Evolutionary conservation across 2,888 invertebrate species (phyloP), one percentile per base, ranked within the genome.

Genomic region (Pyralis farinalis): DNA sequence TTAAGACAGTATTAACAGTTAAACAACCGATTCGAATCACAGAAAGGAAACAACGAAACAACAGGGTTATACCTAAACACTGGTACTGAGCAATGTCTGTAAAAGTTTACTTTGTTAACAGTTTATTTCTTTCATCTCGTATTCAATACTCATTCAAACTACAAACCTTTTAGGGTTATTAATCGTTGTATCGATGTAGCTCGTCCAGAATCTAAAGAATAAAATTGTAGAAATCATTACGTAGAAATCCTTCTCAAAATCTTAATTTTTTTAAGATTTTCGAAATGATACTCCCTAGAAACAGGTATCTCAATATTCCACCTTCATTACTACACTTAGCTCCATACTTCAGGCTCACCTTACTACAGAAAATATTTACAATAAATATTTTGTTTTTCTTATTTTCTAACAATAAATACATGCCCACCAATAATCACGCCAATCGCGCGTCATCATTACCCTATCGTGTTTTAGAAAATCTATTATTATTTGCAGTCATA

Each of bases 381-480:
- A 49, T 48, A 47, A 42, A 37, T 39, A 33, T 39, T 33, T 39
- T 28, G 10, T 16, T 47, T 42, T 46, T 25, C 48, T 58, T 63
- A 56, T 29, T 31, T 32, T 3, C 52, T 57, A 60, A 53, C 51
- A 51, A 57, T 57, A 48, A 48, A 53, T 55, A 47, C 43, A 55
- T 49, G 49, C 53, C 58, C 55, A 25, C 50, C 57, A 57, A 53
- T 47, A 58, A 53, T 55, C 46, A 51, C 46, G 42, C 48, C 56
- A 50, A 51, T 49, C 48, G 44, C 55, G 53, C 53, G 56, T 49
- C 46, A 53, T 47, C 51, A 56, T 65, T 70, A 81, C 40, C 65
- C 79, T 86, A 86, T 63, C 59, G 77, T 82, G 78, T 79, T 75
- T 69, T 84, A 87, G 80, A 86, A 87, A 87, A 86, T 79, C 86